Evolutionary conservation across 2,113 vertebrate genomes (phyloP).

Genomic region (Chlorodrepanis virens): DNA sequence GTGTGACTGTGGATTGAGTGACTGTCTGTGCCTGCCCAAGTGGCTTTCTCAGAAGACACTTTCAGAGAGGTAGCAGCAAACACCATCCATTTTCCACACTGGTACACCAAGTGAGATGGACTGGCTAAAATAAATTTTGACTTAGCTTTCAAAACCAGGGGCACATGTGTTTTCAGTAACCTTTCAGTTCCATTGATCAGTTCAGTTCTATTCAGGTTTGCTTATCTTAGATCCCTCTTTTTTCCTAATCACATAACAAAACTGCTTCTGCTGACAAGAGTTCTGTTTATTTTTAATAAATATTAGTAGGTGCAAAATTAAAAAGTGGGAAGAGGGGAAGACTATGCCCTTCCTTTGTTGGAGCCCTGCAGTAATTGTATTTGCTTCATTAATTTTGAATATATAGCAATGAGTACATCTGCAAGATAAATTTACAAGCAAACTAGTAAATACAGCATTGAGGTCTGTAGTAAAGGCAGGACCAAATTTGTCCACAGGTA

Average conservation of each 20-base stretch:
- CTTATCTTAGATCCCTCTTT: not conserved
- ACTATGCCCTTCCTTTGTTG: not conserved
- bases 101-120: not conserved
- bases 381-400: conserved; percentile 6
- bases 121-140: not conserved
- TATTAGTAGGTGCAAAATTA: not conserved
- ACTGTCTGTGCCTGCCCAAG: not conserved
- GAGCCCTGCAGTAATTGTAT: not conserved
- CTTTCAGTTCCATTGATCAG: not conserved
- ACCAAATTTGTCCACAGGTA: not conserved
- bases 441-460: not conserved
- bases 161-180: not conserved
- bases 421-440: conserved; percentile 15
- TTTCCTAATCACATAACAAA: not conserved
- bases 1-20: not conserved
- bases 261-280: not conserved
- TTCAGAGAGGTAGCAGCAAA: not conserved
- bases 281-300: not conserved
- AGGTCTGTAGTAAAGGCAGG: not conserved
- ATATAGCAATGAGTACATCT: not conserved
- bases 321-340: not conserved
- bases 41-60: not conserved
- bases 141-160: not conserved
- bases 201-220: not conserved
- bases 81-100: not conserved